phyloP scores from a whole-genome alignment of 2,888 invertebrate genomes.

The Uropetala carovei region DNA sequence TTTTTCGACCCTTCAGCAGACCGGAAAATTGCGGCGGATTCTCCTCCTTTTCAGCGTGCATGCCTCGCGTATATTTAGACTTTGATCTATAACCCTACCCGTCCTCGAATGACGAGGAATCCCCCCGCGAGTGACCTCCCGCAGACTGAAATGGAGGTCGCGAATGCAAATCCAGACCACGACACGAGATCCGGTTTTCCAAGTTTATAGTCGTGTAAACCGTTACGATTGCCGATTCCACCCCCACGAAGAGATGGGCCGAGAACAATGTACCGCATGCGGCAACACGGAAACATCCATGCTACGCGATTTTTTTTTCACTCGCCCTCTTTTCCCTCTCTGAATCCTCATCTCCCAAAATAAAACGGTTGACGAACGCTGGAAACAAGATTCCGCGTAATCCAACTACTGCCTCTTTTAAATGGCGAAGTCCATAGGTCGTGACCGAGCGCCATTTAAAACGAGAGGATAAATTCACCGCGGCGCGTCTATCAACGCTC shows the following conservation, averaged over 20 bases:
- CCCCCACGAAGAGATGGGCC: background rate
- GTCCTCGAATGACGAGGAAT: background rate
- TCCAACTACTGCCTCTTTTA: background rate
- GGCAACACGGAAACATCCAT: background rate
- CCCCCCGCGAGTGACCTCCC: background rate
- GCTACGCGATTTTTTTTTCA: background rate
- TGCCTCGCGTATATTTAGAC: background rate
- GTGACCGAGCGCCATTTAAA: background rate
- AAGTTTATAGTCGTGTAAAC: background rate
- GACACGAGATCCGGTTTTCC: background rate
- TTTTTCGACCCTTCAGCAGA: slow-evolving; percentile 5
- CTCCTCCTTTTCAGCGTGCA: background rate
- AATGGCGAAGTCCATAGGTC: background rate
- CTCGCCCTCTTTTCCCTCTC: background rate
- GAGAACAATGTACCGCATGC: slow-evolving; percentile 11
- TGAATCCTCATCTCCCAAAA: background rate
- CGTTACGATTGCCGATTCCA: background rate
- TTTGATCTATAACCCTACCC: background rate
- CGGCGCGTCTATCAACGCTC: background rate
- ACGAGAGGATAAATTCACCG: background rate
- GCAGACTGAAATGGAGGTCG: background rate
- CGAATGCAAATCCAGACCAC: slow-evolving; percentile 2
- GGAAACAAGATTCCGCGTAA: background rate
- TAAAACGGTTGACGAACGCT: background rate
- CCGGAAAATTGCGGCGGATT: background rate